Evolutionary conservation across 2,888 invertebrate genomes (phyloP).

Genomic region (Abrostola tripartita): DNA sequence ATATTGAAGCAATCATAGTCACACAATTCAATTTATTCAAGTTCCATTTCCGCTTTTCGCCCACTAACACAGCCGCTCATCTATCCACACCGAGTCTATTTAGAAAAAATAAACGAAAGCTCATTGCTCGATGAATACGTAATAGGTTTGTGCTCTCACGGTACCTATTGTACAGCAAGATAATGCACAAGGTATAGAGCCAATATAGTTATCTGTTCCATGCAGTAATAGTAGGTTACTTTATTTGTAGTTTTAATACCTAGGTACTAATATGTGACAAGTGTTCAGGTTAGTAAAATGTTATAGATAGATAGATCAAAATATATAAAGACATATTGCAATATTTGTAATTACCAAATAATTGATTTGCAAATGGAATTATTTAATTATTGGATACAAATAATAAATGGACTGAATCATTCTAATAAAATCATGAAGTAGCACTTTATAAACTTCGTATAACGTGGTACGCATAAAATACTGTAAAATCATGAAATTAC

Average conservation of each 20-base stretch:
- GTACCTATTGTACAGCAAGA: conserved; percentile 59
- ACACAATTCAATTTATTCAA: conserved; percentile 82
- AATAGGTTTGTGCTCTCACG: conserved; percentile 67
- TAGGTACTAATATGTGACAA: background rate
- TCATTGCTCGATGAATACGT: conserved; percentile 75
- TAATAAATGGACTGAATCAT: too few species aligned
- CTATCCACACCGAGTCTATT: conserved; percentile 67
- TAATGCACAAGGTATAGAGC: conserved; percentile 49
- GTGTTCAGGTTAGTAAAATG: too few species aligned
- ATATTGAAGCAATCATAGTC: conserved; percentile 75
- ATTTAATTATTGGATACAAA: too few species aligned
- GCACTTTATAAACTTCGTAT: background rate
- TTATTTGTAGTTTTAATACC: conserved; percentile 24
- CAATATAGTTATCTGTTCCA: conserved; percentile 49
- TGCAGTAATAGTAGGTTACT: conserved; percentile 41
- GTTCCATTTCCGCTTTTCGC: conserved; percentile 76
- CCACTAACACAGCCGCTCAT: conserved; percentile 72
- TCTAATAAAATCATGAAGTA: too few species aligned
- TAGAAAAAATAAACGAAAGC: conserved; percentile 76
- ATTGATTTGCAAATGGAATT: too few species aligned
- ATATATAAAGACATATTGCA: too few species aligned
- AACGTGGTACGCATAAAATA: conserved; percentile 5
- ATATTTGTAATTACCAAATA: too few species aligned
- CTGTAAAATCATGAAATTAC: conserved; percentile 17
- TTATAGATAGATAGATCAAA: too few species aligned